These are phyloP conservation scores for Melanotus villosus DNA, from an alignment of 2,888 invertebrate species.

Conservation along the genomic window DNA sequence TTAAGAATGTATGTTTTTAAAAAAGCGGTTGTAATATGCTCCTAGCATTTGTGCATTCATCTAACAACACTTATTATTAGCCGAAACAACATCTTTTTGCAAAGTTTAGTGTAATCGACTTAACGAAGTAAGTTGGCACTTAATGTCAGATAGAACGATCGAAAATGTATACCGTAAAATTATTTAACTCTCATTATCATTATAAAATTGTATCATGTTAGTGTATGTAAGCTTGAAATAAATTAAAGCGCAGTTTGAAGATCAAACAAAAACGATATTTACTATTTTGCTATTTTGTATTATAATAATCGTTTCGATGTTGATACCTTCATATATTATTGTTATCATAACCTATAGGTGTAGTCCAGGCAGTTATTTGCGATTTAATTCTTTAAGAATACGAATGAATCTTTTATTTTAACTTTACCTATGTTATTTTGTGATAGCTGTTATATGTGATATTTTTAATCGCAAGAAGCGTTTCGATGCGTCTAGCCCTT, in stretches of 20 bases:
- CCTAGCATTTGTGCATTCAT: no score
- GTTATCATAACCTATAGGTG: constrained; percentile 13
- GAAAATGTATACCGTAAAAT: constrained; percentile 20
- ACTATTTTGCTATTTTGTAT: constrained; percentile 34
- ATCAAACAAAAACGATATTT: constrained; percentile 19
- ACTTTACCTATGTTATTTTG: constrained; percentile 42
- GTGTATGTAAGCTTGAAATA: constrained; percentile 8
- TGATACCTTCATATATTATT: constrained; percentile 19
- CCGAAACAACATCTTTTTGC: background rate
- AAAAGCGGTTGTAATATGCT: no score
- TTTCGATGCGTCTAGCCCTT: constrained; percentile 10
- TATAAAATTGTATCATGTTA: constrained; percentile 19
- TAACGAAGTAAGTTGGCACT: constrained; percentile 16
- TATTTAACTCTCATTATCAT: constrained; percentile 9
- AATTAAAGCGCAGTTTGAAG: constrained; percentile 24
- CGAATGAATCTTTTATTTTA: constrained; percentile 38
- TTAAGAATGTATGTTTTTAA: no score
- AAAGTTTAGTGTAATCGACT: constrained; percentile 18
- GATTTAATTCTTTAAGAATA: constrained; percentile 8
- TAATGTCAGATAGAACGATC: constrained; percentile 6
- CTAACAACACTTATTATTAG: no score
- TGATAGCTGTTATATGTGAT: constrained; percentile 47
- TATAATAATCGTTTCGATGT: constrained; percentile 37
- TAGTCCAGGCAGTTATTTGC: constrained; percentile 13
- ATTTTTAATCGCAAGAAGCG: constrained; percentile 37